These are phyloP conservation scores for Pyrrhia umbra DNA, from an alignment of 2,888 invertebrate species.

Conservation along the genomic window DNA sequence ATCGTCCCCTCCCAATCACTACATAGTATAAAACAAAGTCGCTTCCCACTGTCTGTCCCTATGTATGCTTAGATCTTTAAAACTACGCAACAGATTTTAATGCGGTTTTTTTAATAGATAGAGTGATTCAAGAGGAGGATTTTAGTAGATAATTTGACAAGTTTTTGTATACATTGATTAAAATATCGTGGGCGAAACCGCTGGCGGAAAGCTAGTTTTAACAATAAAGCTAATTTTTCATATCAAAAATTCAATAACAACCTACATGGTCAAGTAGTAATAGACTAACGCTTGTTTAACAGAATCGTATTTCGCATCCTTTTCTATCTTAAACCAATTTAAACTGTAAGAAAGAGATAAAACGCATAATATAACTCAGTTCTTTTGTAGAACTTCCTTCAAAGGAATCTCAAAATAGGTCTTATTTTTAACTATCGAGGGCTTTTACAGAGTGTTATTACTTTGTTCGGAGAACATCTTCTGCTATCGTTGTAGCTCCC, in stretches of 20 bases:
- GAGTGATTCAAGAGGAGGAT: no score
- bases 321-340: constrained; percentile 36
- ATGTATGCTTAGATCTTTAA: no score
- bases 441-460: constrained; percentile 19
- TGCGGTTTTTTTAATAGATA: no score
- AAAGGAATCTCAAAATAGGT: constrained; percentile 62
- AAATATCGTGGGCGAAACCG: no score
- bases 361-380: constrained; percentile 24
- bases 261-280: constrained; percentile 42
- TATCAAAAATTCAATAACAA: not conserved
- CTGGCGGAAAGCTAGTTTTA: no score
- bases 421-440: constrained; percentile 40
- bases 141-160: no score
- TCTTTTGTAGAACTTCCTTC: constrained; percentile 50
- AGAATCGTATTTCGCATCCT: constrained; percentile 52
- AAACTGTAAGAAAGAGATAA: constrained; percentile 51
- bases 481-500: not conserved
- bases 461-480: not conserved
- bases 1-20: no score
- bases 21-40: no score
- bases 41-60: no score
- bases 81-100: no score
- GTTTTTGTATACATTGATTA: no score
- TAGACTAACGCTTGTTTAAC: constrained; percentile 49
- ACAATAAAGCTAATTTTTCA: no score